phyloP scores from a whole-genome alignment of 2,888 invertebrate genomes.

The Apamea epomidion region DNA sequence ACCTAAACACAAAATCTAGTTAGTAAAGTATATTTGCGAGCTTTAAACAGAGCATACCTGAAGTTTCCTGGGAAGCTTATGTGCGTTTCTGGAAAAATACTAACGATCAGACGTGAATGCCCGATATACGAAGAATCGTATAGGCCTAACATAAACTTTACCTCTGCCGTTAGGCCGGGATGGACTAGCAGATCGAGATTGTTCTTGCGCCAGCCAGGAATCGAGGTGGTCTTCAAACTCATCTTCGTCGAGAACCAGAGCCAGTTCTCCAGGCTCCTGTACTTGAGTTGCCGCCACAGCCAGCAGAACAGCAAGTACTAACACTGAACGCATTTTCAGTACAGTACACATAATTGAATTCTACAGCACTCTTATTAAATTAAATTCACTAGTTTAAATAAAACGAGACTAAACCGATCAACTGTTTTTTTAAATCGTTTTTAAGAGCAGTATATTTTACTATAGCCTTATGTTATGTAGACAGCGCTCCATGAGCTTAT shows the following conservation, averaged over 20 bases:
- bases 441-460: background rate
- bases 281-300: conserved; percentile 70
- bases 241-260: conserved; percentile 82
- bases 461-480: background rate
- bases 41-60: background rate
- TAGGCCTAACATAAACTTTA: background rate
- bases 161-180: background rate
- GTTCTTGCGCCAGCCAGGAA: conserved; percentile 68
- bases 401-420: conserved; percentile 7
- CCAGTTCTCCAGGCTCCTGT: conserved; percentile 82
- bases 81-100: background rate
- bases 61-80: background rate
- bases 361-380: no score
- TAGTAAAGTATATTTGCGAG: background rate
- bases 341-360: background rate
- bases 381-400: background rate
- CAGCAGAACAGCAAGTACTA: conserved; percentile 66
- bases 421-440: background rate
- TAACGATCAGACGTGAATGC: background rate
- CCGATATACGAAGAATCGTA: background rate
- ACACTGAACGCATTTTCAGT: conserved; percentile 55
- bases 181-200: conserved; percentile 73
- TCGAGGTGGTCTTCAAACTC: conserved; percentile 88
- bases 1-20: conserved; percentile 69
- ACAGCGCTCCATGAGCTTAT: background rate